Evolutionary conservation across 2,797 vertebrate species (phyloP), one percentile per base, ranked within the genome.

Genomic region (Intellagama lesueurii): DNA sequence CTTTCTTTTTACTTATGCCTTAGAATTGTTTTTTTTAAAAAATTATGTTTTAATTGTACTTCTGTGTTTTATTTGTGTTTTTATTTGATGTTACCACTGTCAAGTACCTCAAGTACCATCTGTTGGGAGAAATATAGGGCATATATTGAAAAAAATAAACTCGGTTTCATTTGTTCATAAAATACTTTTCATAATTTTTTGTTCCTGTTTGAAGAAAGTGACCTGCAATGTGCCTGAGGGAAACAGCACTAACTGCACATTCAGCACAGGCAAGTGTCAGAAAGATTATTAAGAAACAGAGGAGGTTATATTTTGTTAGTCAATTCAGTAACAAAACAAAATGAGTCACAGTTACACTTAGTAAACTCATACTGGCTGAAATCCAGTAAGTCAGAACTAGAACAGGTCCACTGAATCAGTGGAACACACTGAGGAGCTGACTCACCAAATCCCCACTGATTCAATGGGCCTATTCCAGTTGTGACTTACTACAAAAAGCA

Each of bases 151-250:
- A 70, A 70, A 19, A 83, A 68, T 44, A 93, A 92, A 92, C 92
- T 91, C 81, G 69, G 2, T 0, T 85, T 87, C 93, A 94, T 87
- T 69, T 81, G 84, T 91, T 93, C 83, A 89, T 77, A 93, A 91
- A 94, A 93, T 84, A 91, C 89, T 95, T 94, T 93, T 93, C 91
- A 92, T 81, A 40, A 94, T 94, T 91, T 92, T 32, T 76, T 19
- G 80, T 5, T 91, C 56, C 64, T 11, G 40, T 84, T 89, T 89
- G 93, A 76, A 85, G 94, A 88, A 87, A 4, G 92, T 94, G 95
- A 95, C 94, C 92, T 93, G 87, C 24, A 83, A 73, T 49, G 76
- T 0, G 85, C 92, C 76, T 0, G 0, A 90, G 87, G 87, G 92
- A 92, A 86, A 85, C 91, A 87, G 3, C 2, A 75, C 24, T 90